These are phyloP conservation scores for Erynnis tages DNA, from an alignment of 2,888 invertebrate species.

Conservation along the genomic window DNA sequence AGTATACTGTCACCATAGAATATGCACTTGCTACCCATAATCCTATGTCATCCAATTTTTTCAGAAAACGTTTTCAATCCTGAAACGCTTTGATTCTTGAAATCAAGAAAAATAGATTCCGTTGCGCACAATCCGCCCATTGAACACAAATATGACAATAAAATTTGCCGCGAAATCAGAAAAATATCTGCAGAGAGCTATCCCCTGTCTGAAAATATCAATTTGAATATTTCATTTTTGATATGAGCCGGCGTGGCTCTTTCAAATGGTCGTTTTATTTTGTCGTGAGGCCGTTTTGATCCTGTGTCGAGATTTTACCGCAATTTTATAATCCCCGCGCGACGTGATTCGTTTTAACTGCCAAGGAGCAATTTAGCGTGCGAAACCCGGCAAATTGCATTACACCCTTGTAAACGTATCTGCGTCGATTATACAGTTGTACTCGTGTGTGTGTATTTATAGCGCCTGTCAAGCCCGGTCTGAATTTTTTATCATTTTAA, in stretches of 20 bases:
- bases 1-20: too few relatives aligned
- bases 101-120: slow-evolving; percentile 20
- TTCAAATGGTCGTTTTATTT: slow-evolving; percentile 47
- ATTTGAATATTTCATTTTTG: slow-evolving; percentile 26
- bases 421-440: slow-evolving; percentile 17
- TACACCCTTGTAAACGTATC: slow-evolving; percentile 44
- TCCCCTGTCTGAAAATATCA: slow-evolving; percentile 19
- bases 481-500: slow-evolving; percentile 16
- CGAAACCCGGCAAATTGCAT: slow-evolving; percentile 57
- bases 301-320: slow-evolving; percentile 52
- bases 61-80: too few relatives aligned
- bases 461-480: background rate
- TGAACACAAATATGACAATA: slow-evolving; percentile 23
- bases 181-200: slow-evolving; percentile 15
- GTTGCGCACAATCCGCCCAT: slow-evolving; percentile 20
- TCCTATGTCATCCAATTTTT: too few relatives aligned
- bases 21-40: too few relatives aligned
- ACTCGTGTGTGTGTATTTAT: slow-evolving; percentile 3
- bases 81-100: background rate
- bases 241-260: slow-evolving; percentile 21
- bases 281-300: slow-evolving; percentile 47
- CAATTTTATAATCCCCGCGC: slow-evolving; percentile 64
- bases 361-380: slow-evolving; percentile 60
- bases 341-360: slow-evolving; percentile 67
- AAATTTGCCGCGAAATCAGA: slow-evolving; percentile 15